Conservation (phyloP, 2,888 invertebrate genomes). For the Aporophyla nigra region DNA sequence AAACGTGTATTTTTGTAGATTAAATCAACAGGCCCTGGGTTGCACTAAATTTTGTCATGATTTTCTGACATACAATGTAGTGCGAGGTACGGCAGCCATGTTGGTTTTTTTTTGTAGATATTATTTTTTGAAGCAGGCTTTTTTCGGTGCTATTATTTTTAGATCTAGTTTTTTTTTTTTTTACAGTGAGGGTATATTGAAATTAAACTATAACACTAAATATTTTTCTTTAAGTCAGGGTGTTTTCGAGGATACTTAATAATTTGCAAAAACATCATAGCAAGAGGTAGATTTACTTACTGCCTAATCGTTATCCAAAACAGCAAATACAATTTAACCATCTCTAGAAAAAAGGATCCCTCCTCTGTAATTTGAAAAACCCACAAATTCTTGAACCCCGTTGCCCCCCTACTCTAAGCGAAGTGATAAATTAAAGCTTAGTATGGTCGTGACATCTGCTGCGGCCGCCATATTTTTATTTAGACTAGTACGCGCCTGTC, state of each 20-base stretch:
- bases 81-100: conserved; percentile 47
- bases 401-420: conserved; percentile 47
- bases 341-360: background rate
- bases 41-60: conserved; percentile 65
- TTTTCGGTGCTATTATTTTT: conserved; percentile 4
- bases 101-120: background rate
- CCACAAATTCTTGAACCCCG: conserved; percentile 17
- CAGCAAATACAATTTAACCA: background rate
- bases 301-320: background rate
- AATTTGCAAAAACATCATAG: background rate
- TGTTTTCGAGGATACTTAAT: background rate
- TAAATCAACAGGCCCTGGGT: conserved; percentile 53
- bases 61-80: conserved; percentile 57
- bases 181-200: background rate
- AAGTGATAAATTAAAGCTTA: conserved; percentile 75
- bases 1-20: conserved; percentile 55
- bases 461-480: conserved; percentile 67
- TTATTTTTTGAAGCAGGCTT: background rate
- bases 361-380: conserved; percentile 14
- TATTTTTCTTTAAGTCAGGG: too few relatives aligned
- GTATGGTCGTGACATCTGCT: conserved; percentile 68
- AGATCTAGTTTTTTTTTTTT: background rate
- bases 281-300: background rate
- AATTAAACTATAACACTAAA: background rate
- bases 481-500: conserved; percentile 54